Base-by-base conservation (phyloP, 2,113 vertebrate genomes). In the Aspiorhynchus laticeps region DNA sequence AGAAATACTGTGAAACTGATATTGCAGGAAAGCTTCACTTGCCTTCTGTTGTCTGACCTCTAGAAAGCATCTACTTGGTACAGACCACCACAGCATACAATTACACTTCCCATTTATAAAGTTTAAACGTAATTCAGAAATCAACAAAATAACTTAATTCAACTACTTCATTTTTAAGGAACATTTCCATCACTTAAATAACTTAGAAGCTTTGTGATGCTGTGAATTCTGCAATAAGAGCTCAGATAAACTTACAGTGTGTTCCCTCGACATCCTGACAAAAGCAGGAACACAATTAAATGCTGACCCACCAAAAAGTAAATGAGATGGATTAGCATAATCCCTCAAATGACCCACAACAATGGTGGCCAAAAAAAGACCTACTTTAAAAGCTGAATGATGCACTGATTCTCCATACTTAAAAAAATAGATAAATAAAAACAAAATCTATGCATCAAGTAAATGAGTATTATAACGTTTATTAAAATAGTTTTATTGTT, bases 281-380 rank as follows among this genome's bases (percentile, higher is more conserved):
- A 86, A 85, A 88, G 43, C 79, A 14, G 61, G 36, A 33, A 36
- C 81, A 87, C 69, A 82, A 79, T 81, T 46, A 73, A 67, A 43
- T 8, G 74, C 81, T 17, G 59, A 56, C 74, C 48, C 31, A 74
- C 28, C 71, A 79, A 69, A 75, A 53, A 31, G 38, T 53, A 56
- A 73, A 76, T 77, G 51, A 53, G 19, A 33, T 33, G 71, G 88
- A 89, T 87, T 81, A 61, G 28, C 86, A 75, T 84, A 33, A 82
- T 61, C 85, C 77, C 56, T 76, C 82, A 59, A 87, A 61, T 51
- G 21, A 33, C 56, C 38, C 36, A 6, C 56, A 8, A 77, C 85
- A 87, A 88, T 28, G 14, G 41, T 7, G 81, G 31, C 46, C 11
- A 61, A 41, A 61, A 36, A 51, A 53, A 80, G 51, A 48, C 26